Evolutionary conservation across 2,888 invertebrate species (phyloP).

Genomic region (Brachyopa scutellaris): DNA sequence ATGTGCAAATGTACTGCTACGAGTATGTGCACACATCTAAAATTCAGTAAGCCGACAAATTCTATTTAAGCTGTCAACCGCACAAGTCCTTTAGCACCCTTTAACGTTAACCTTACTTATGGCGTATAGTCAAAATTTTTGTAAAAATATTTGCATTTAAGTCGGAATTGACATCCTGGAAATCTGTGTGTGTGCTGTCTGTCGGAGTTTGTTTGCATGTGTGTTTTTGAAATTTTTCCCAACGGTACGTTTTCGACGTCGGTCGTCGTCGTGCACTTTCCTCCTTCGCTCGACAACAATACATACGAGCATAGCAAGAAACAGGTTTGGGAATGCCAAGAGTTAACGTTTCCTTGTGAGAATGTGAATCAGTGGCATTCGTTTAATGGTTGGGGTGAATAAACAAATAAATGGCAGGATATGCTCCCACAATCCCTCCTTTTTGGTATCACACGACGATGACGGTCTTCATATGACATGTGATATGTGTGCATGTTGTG

Average conservation of each 20-base stretch:
- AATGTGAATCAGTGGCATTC: slow-evolving; percentile 40
- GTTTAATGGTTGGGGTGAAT: slow-evolving; percentile 32
- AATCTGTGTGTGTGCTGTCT: slow-evolving; percentile 22
- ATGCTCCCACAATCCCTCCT: not conserved
- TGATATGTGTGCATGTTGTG: slow-evolving; percentile 17
- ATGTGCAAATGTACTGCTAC: too few relatives aligned
- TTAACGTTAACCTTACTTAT: slow-evolving; percentile 36
- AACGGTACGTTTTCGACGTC: slow-evolving; percentile 32
- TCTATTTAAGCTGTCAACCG: slow-evolving; percentile 67
- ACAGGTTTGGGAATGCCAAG: slow-evolving; percentile 18
- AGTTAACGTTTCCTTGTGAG: slow-evolving; percentile 46
- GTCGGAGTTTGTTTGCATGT: slow-evolving; percentile 25
- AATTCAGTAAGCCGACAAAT: slow-evolving; percentile 68
- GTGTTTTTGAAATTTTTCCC: slow-evolving; percentile 29
- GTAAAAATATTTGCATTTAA: slow-evolving; percentile 64
- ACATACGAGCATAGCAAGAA: not conserved
- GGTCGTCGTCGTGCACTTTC: slow-evolving; percentile 20
- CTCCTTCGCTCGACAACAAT: slow-evolving; percentile 5
- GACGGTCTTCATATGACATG: slow-evolving; percentile 30
- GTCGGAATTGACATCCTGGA: slow-evolving; percentile 58
- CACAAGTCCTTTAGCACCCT: slow-evolving; percentile 39
- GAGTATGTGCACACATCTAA: slow-evolving; percentile 9
- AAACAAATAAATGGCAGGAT: slow-evolving; percentile 49
- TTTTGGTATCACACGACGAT: slow-evolving; percentile 7
- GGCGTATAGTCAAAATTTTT: slow-evolving; percentile 43